A percentile compares a stretch with the other conserved stretches of the same genome.
Conservation (phyloP, 1,140 invertebrate species). For the Cotesia typhae region DNA sequence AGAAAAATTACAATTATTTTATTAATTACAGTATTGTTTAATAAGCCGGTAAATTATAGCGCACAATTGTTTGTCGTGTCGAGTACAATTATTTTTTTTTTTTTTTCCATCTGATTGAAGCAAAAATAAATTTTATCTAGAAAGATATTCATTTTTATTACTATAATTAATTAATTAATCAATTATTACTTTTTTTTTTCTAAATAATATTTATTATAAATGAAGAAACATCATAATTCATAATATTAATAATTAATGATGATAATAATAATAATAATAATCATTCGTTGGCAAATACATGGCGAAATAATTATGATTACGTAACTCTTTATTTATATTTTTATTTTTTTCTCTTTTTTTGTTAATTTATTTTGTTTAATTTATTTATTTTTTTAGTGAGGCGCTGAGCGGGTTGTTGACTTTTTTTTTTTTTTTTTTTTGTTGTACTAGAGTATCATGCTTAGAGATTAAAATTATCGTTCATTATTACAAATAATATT, state of each 20-base stretch:
- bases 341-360: constrained; percentile 25
- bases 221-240: constrained; percentile 49
- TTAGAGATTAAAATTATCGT: constrained; percentile 31
- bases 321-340: constrained; percentile 31
- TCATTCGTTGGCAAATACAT: constrained; percentile 66
- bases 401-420: constrained; percentile 60
- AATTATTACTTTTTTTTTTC: constrained; percentile 42
- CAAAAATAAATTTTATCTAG: constrained; percentile 58
- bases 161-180: constrained; percentile 52
- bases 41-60: background rate
- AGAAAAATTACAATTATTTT: constrained; percentile 8
- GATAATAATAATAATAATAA: constrained; percentile 46
- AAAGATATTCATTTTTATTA: constrained; percentile 61
- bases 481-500: background rate
- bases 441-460: constrained; percentile 54
- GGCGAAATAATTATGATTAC: constrained; percentile 63
- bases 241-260: constrained; percentile 3
- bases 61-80: background rate
- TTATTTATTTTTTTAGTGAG: constrained; percentile 46
- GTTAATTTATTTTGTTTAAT: constrained; percentile 25
- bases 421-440: background rate
- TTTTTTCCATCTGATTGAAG: background rate
- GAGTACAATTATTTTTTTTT: constrained; percentile 23
- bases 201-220: constrained; percentile 62
- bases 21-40: constrained; percentile 10